These are phyloP conservation scores for Apocrypta bakeri DNA, from an alignment of 1,140 invertebrate genomes.

Conservation along the genomic window DNA sequence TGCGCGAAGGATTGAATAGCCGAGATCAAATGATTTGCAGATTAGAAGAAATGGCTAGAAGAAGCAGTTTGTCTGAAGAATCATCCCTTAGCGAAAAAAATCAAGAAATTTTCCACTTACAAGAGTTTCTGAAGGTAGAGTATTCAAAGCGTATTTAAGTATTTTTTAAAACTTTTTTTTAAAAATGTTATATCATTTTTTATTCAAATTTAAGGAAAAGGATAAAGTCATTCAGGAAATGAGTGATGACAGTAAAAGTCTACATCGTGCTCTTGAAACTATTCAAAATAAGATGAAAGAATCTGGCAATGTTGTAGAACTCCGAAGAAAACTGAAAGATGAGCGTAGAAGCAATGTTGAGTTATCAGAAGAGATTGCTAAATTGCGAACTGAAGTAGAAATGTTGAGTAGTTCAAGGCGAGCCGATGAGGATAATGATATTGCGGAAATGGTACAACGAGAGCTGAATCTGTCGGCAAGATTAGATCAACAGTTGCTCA, in stretches of 20 bases:
- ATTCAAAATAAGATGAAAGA: constrained; percentile 75
- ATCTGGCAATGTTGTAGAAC: constrained; percentile 69
- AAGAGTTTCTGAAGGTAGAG: constrained; percentile 73
- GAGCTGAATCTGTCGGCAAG: constrained; percentile 78
- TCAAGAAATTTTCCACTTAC: constrained; percentile 76
- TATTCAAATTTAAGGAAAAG: constrained; percentile 68
- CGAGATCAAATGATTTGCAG: constrained; percentile 63
- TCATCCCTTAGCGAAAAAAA: constrained; percentile 66
- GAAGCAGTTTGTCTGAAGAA: constrained; percentile 57
- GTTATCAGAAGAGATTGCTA: constrained; percentile 60
- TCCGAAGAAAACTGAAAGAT: constrained; percentile 68
- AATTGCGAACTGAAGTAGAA: constrained; percentile 39
- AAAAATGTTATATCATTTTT: not conserved
- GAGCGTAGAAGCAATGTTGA: constrained; percentile 66
- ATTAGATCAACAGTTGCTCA: constrained; percentile 77
- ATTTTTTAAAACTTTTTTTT: not conserved
- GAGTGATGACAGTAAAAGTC: constrained; percentile 73
- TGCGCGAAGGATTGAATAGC: constrained; percentile 64
- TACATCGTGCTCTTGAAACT: constrained; percentile 72
- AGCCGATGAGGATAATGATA: constrained; percentile 65
- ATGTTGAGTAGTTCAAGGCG: constrained; percentile 34
- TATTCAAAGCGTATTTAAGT: not conserved
- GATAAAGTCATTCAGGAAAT: constrained; percentile 75
- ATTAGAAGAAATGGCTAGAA: constrained; percentile 65
- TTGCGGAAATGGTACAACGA: constrained; percentile 78